These are phyloP conservation scores for Nematolebias whitei DNA, from an alignment of 2,113 vertebrate species.

Conservation along the genomic window DNA sequence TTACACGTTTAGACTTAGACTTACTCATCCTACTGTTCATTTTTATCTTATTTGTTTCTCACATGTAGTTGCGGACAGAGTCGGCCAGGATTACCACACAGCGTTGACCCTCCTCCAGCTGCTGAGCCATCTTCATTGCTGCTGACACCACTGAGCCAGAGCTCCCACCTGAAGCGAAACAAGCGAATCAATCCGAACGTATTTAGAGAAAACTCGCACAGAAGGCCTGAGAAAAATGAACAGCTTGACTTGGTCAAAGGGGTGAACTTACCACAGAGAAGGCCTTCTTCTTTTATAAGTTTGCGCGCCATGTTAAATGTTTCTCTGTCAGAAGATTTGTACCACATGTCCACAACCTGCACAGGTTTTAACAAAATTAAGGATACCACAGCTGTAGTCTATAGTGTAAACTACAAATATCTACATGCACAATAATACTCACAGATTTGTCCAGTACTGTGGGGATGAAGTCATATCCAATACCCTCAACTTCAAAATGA, in stretches of 20 bases:
- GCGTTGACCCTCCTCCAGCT: constrained; percentile 88
- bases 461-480: constrained; percentile 91
- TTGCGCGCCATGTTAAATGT: constrained; percentile 84
- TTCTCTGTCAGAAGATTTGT: constrained; percentile 85
- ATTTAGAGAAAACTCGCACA: background rate
- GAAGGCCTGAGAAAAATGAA: background rate
- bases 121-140: constrained; percentile 84
- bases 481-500: constrained; percentile 90
- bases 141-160: constrained; percentile 85
- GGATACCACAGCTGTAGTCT: background rate
- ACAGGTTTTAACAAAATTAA: background rate
- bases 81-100: constrained; percentile 92
- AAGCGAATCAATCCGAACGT: background rate
- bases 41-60: constrained; percentile 45
- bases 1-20: background rate
- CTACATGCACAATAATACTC: constrained; percentile 28
- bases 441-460: constrained; percentile 89
- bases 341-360: constrained; percentile 89
- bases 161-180: constrained; percentile 84
- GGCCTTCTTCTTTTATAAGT: constrained; percentile 88
- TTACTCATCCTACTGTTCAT: background rate
- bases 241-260: background rate
- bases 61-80: constrained; percentile 95
- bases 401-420: background rate
- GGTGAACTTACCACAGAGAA: constrained; percentile 86